Conservation (phyloP, 2,113 vertebrate genomes). For the Natator depressus region DNA sequence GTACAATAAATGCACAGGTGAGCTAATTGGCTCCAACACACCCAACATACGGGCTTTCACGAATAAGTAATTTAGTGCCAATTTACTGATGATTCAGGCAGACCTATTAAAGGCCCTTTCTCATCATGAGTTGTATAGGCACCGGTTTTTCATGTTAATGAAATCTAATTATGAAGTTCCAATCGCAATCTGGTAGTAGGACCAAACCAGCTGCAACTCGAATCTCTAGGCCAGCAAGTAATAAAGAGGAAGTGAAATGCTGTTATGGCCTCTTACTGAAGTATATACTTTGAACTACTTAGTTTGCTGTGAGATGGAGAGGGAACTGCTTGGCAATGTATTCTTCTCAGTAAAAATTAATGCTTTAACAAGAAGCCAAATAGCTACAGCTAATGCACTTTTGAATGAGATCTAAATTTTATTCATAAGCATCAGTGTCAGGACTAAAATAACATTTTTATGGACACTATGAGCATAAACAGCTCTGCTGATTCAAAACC, state of each 20-base stretch:
- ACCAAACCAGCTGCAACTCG: constrained; percentile 30
- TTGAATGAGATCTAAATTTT: constrained; percentile 73
- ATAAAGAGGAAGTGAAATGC: fast-evolving
- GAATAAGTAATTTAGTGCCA: constrained; percentile 21
- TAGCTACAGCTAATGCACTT: constrained; percentile 67
- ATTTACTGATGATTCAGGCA: not conserved
- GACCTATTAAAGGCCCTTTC: constrained; percentile 35
- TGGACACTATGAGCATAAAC: constrained; percentile 59
- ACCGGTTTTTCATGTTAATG: constrained; percentile 21
- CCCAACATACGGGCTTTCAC: constrained; percentile 25
- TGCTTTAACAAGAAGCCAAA: constrained; percentile 60
- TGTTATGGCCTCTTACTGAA: not conserved
- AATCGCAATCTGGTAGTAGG: not conserved
- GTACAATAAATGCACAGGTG: constrained; percentile 61
- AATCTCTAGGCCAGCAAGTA: not conserved
- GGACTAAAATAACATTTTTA: constrained; percentile 75
- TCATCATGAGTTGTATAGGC: not conserved
- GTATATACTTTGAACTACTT: not conserved
- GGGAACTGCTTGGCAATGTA: constrained; percentile 17
- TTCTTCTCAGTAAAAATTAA: constrained; percentile 72
- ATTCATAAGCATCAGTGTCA: constrained; percentile 70
- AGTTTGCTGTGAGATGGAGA: constrained; percentile 18
- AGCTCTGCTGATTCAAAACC: constrained; percentile 48
- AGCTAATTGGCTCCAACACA: constrained; percentile 56
- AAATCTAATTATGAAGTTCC: constrained; percentile 14